A percentile compares a stretch with the other conserved stretches of the same genome.
These are phyloP conservation scores for Neoarius graeffei DNA, from an alignment of 2,113 vertebrate genomes.

Conservation along the genomic window DNA sequence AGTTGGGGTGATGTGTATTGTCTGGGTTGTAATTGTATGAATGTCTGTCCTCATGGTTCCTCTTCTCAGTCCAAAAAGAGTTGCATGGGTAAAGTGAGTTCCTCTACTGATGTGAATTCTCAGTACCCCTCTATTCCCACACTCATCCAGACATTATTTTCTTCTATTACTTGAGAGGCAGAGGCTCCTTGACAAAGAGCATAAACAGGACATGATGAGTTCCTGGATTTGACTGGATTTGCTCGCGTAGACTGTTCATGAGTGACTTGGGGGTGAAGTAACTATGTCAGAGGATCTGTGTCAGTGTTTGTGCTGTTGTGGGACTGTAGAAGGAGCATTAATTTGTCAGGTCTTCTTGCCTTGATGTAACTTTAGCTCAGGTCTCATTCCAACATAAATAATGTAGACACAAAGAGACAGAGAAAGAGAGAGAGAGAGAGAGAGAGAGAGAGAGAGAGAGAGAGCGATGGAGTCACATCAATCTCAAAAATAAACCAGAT, in stretches of 20 bases:
- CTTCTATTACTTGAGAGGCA: slow-evolving; percentile 18
- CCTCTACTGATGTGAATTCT: slow-evolving; percentile 21
- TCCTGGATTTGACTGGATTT: background rate
- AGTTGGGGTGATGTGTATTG: slow-evolving; percentile 31
- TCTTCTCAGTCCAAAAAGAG: background rate
- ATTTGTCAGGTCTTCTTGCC: slow-evolving; percentile 61
- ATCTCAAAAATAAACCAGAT: background rate
- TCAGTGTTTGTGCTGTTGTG: slow-evolving; percentile 48
- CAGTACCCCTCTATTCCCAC: slow-evolving; percentile 11
- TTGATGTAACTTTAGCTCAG: slow-evolving; percentile 74
- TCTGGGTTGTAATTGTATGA: slow-evolving; percentile 5
- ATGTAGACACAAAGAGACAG: slow-evolving; percentile 67
- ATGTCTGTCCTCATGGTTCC: slow-evolving; percentile 44
- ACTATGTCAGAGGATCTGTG: slow-evolving; percentile 43
- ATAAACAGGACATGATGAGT: slow-evolving; percentile 41
- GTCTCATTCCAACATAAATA: slow-evolving; percentile 73
- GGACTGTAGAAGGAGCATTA: slow-evolving; percentile 56
- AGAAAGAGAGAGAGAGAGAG: background rate
- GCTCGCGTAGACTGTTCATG: slow-evolving; percentile 24
- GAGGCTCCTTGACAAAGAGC: background rate
- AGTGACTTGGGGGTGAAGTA: slow-evolving; percentile 38
- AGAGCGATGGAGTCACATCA: background rate
- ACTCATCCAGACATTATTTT: slow-evolving; percentile 19
- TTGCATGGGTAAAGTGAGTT: background rate
- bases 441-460: background rate